Evolutionary conservation across 2,888 invertebrate genomes (phyloP).

Genomic region (Thyatira batis): DNA sequence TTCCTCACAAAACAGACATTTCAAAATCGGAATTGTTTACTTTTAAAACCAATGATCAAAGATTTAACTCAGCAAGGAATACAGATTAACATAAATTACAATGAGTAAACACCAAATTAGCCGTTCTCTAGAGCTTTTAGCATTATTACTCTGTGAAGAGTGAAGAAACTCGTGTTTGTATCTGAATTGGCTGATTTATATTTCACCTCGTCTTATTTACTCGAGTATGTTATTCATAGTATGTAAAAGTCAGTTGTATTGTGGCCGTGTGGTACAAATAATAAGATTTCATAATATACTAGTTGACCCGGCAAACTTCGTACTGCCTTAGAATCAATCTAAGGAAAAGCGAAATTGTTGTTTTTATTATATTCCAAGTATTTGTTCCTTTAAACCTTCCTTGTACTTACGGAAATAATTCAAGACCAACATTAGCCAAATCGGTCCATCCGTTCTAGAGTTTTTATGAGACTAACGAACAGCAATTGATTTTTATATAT

Average conservation of each 20-base stretch:
- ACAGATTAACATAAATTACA: background rate
- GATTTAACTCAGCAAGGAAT: background rate
- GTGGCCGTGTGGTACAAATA: background rate
- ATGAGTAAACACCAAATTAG: background rate
- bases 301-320: too few relatives aligned
- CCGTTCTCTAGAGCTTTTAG: background rate
- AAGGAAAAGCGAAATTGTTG: too few relatives aligned
- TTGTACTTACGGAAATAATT: too few relatives aligned
- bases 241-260: background rate
- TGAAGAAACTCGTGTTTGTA: background rate
- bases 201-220: background rate
- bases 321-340: too few relatives aligned
- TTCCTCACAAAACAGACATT: too few relatives aligned
- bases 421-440: too few relatives aligned
- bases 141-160: background rate
- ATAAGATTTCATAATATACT: background rate
- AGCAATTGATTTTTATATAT: too few relatives aligned
- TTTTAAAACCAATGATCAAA: background rate
- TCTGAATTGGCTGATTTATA: background rate
- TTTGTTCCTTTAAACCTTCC: too few relatives aligned
- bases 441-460: too few relatives aligned
- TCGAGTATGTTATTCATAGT: background rate
- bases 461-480: too few relatives aligned
- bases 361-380: too few relatives aligned
- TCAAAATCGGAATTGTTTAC: background rate